Percentiles rank a stretch among this genome's conserved stretches.
Evolutionary conservation across 2,113 vertebrate species (phyloP).

Genomic region (Ailurus styani): DNA sequence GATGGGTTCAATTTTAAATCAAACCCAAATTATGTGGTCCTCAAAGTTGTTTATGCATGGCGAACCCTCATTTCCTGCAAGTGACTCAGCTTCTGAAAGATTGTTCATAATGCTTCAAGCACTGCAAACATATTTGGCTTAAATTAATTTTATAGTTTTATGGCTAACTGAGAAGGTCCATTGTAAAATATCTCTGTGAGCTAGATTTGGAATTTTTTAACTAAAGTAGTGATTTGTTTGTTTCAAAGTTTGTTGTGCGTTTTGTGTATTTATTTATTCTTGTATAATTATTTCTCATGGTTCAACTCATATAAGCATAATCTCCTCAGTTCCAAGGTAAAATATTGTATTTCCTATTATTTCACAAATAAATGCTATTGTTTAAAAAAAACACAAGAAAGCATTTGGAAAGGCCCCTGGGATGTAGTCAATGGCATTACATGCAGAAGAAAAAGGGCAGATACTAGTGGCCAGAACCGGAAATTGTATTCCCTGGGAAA

Average conservation of each 20-base stretch:
- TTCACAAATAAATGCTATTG: not conserved
- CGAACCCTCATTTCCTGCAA: conserved; percentile 46
- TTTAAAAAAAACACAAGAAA: not conserved
- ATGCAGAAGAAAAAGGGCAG: not conserved
- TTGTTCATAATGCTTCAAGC: conserved; percentile 13
- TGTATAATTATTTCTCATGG: not conserved
- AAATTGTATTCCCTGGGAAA: not conserved
- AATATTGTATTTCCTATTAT: not conserved
- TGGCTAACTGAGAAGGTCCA: conserved; percentile 7
- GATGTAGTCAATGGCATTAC: not conserved
- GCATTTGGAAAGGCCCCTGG: not conserved
- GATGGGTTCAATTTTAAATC: conserved; percentile 51
- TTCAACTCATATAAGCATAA: not conserved
- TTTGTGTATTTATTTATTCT: not conserved
- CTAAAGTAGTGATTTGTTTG: not conserved
- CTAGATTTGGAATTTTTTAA: not conserved
- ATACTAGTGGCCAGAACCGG: not conserved
- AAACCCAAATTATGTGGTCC: conserved; percentile 10
- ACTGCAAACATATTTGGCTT: conserved; percentile 35
- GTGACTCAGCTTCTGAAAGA: conserved; percentile 47
- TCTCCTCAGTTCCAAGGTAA: not conserved
- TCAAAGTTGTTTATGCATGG: conserved; percentile 29
- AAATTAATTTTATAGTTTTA: conserved; percentile 56
- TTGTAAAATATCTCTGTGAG: conserved; percentile 14
- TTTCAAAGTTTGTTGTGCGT: not conserved